Evolutionary conservation across 2,797 vertebrate genomes (phyloP).

Genomic region (Acanthis flammea): DNA sequence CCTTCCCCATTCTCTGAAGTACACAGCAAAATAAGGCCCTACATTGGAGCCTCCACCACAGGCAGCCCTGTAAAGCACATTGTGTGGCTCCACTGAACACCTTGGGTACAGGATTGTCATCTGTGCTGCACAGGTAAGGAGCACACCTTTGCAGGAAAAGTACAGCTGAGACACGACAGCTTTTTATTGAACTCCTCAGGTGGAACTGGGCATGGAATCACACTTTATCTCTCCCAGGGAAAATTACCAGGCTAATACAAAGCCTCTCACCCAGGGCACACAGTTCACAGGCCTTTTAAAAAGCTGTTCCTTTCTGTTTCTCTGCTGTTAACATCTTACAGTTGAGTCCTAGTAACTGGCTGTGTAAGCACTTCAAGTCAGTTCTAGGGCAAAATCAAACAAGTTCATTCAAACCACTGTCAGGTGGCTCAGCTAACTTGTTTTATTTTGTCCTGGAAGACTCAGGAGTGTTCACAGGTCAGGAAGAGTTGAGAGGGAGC

Average conservation of each 20-base stretch:
- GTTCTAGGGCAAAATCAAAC: slow-evolving; percentile 61
- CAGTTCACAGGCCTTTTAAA: neutral
- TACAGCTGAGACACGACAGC: neutral
- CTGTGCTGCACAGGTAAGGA: neutral
- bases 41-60: neutral
- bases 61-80: neutral
- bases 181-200: neutral
- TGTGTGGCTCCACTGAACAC: neutral
- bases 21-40: neutral
- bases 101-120: neutral
- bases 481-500: slow-evolving; percentile 44
- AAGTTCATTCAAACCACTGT: slow-evolving; percentile 52
- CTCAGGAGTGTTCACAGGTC: slow-evolving; percentile 11
- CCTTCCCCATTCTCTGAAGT: neutral
- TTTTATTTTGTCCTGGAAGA: slow-evolving; percentile 56
- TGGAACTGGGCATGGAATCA: neutral
- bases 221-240: neutral
- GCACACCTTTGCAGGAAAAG: neutral
- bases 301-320: neutral
- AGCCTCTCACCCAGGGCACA: neutral
- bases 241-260: neutral
- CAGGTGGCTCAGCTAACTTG: slow-evolving; percentile 51
- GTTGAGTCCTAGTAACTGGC: slow-evolving; percentile 8
- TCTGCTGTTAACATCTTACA: slow-evolving; percentile 31
- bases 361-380: slow-evolving; percentile 59